Base-by-base conservation (phyloP, 2,113 vertebrate genomes). In the Planiliza haematocheilus region DNA sequence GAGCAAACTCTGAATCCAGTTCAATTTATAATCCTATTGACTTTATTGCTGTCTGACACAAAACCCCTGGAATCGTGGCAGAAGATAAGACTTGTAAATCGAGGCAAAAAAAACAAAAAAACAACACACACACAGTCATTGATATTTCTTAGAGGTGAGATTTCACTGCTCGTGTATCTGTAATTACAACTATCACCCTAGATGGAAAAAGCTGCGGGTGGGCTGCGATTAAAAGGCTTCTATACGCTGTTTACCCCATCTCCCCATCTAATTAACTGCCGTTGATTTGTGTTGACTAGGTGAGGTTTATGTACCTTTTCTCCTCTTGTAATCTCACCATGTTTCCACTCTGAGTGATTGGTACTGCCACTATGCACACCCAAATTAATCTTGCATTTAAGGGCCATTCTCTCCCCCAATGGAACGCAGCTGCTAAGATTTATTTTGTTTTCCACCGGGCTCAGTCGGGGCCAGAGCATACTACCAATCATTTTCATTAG, bases 241-340 rank as follows among this genome's bases (percentile, higher is more conserved):
- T 78, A 81, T 81, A 77, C 51, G 67, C 79, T 87, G 84, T 88
- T 91, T 87, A 90, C 74, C 53, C 59, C 52, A 56, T 86, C 67
- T 85, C 73, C 75, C 62, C 68, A 62, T 88, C 88, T 92, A 91
- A 92, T 92, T 86, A 89, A 82, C 64, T 86, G 79, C 76, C 84
- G 88, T 80, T 91, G 89, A 90, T 92, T 83, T 81, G 74, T 86
- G 76, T 82, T 67, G 81, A 89, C 66, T 62, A 43, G 21, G 50
- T 66, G 74, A 59, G 56, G 55, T 89, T 89, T 91, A 86, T 86
- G 83, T 74, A 64, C 76, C 79, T 78, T 68, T 66, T 78, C 67
- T 51, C 10, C 77, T 66, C 56, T 81, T 65, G 63, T 81, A 79
- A 82, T 79, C 90, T 81, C 65, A 63, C 60, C 30, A 63, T 46